These are phyloP conservation scores for Rhopalosiphum nymphaeae DNA, from an alignment of 2,888 invertebrate species.

Conservation along the genomic window DNA sequence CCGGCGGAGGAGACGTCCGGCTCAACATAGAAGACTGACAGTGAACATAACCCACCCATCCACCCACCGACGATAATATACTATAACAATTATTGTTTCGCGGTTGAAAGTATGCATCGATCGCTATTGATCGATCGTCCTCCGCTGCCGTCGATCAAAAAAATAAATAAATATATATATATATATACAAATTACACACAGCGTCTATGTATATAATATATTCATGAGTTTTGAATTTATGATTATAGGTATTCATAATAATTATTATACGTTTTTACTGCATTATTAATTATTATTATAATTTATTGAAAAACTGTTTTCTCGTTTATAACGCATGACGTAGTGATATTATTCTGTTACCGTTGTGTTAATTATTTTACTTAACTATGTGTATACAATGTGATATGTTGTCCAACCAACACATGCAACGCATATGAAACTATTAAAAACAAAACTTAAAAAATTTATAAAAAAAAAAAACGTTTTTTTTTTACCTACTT, in stretches of 20 bases:
- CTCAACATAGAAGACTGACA: constrained; percentile 62
- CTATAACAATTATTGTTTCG: background rate
- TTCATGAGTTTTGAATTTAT: background rate
- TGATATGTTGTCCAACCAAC: background rate
- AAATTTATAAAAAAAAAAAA: background rate
- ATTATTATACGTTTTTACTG: background rate
- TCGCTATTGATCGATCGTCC: background rate
- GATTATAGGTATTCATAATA: background rate
- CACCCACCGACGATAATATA: background rate
- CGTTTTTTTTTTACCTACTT: background rate
- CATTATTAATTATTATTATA: constrained; percentile 11
- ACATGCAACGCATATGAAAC: background rate
- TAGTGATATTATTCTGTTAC: background rate
- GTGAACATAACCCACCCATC: too few species aligned
- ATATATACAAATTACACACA: background rate
- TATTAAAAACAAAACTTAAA: background rate
- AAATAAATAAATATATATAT: background rate
- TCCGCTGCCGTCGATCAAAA: background rate
- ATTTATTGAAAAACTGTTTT: background rate
- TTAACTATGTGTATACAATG: background rate
- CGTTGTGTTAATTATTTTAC: background rate
- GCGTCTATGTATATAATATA: background rate
- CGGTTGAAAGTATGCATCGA: background rate
- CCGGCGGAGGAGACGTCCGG: constrained; percentile 39
- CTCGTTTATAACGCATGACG: background rate